phyloP scores from a whole-genome alignment of 2,888 invertebrate species.

The Lordiphosa andalusiaca region DNA sequence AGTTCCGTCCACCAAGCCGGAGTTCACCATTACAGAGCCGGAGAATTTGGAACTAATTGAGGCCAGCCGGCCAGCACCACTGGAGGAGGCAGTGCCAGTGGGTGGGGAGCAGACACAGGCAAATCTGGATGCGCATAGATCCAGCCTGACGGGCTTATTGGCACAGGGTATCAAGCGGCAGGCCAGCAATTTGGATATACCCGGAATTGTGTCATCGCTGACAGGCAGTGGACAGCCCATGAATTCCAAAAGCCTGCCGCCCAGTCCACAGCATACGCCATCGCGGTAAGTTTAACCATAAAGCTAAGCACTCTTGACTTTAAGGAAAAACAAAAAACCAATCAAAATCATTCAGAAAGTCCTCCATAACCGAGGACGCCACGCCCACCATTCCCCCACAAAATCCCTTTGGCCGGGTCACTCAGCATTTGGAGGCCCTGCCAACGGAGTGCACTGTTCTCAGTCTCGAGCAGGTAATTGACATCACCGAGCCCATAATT shows the following conservation, averaged over 20 bases:
- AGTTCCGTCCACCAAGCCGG: constrained; percentile 69
- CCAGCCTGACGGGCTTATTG: constrained; percentile 80
- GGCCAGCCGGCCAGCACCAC: constrained; percentile 12
- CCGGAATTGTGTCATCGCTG: constrained; percentile 81
- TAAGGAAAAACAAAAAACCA: too few species aligned
- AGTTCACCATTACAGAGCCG: constrained; percentile 81
- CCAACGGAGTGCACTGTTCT: constrained; percentile 65
- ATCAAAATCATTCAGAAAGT: constrained; percentile 81
- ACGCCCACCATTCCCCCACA: constrained; percentile 59
- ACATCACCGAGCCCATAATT: constrained; percentile 77
- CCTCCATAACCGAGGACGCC: constrained; percentile 82
- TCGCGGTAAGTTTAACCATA: constrained; percentile 80
- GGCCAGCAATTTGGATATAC: constrained; percentile 85
- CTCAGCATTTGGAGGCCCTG: constrained; percentile 76
- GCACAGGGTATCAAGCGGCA: constrained; percentile 85
- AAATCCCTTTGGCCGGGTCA: constrained; percentile 82
- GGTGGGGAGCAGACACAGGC: constrained; percentile 12
- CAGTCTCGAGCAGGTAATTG: constrained; percentile 73
- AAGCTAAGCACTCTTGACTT: too few species aligned
- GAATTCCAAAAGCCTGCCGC: constrained; percentile 85
- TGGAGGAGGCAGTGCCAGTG: constrained; percentile 19
- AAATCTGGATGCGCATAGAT: constrained; percentile 70
- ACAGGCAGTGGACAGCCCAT: constrained; percentile 62
- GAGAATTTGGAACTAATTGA: constrained; percentile 56
- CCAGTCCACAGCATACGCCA: constrained; percentile 88